These are phyloP conservation scores for Oedothorax gibbosus DNA, from an alignment of 1,140 invertebrate genomes.

Conservation along the genomic window DNA sequence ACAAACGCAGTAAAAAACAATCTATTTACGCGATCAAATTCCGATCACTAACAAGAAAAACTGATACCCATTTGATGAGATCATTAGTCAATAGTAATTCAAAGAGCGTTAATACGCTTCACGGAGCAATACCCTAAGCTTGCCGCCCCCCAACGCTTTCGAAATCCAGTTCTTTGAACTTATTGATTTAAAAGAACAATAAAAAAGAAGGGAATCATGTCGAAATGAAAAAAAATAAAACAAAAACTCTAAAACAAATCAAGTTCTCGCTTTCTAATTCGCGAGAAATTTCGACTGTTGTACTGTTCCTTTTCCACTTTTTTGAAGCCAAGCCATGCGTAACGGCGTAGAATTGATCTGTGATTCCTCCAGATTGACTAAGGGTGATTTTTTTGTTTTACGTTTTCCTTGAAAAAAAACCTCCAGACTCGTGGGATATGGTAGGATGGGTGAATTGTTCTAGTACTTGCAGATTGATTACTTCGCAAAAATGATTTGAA, in stretches of 20 bases:
- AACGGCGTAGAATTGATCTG: constrained; percentile 34
- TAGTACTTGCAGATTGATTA: constrained; percentile 46
- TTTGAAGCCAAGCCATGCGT: constrained; percentile 32
- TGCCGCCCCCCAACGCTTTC: too few species aligned
- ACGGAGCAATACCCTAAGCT: constrained; percentile 12
- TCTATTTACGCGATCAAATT: too few species aligned
- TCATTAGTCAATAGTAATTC: constrained; percentile 34
- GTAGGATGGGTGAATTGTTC: background rate
- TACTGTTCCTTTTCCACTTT: constrained; percentile 33
- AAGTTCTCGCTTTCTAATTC: constrained; percentile 43
- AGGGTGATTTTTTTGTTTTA: constrained; percentile 19
- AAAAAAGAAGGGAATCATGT: too few species aligned
- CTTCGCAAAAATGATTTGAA: constrained; percentile 29
- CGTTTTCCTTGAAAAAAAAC: constrained; percentile 20
- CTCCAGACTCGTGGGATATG: background rate
- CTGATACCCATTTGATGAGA: constrained; percentile 19
- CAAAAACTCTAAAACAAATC: constrained; percentile 40
- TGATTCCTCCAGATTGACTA: constrained; percentile 33
- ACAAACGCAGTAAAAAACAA: too few species aligned
- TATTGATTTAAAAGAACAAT: constrained; percentile 24
- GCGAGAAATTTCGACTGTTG: constrained; percentile 22
- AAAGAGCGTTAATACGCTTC: constrained; percentile 17
- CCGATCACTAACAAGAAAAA: too few species aligned
- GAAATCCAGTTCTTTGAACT: constrained; percentile 9
- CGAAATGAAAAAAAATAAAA: too few species aligned